Evolutionary conservation across 2,888 invertebrate species (phyloP).

Genomic region (Synergus umbraculus): DNA sequence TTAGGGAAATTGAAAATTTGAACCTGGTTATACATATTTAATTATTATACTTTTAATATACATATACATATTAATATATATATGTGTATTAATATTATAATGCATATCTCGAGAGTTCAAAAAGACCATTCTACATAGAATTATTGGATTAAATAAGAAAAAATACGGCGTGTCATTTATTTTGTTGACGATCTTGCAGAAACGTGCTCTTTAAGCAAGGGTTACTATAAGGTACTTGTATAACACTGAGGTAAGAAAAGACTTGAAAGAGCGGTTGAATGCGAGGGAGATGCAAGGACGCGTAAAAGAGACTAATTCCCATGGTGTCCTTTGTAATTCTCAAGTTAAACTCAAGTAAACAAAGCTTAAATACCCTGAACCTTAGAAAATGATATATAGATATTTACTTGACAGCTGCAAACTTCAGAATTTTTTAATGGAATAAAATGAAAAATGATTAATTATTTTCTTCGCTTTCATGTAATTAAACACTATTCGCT

Average conservation of each 20-base stretch:
- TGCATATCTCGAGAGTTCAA: too few relatives aligned
- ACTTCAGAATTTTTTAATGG: background rate
- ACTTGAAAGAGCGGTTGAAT: conserved; percentile 8
- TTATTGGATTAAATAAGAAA: background rate
- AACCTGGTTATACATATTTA: too few relatives aligned
- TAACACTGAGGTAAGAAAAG: background rate
- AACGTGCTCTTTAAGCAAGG: conserved; percentile 8
- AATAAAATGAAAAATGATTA: background rate
- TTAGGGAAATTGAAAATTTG: too few relatives aligned
- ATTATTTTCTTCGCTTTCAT: background rate
- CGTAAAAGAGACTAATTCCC: background rate
- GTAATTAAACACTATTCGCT: background rate
- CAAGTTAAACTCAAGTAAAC: background rate
- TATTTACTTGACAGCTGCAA: background rate
- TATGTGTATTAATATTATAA: too few relatives aligned
- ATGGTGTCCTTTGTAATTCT: background rate
- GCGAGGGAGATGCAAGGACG: background rate
- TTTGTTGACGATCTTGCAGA: background rate
- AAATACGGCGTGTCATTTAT: background rate
- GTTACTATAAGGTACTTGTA: too few relatives aligned
- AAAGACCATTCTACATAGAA: too few relatives aligned
- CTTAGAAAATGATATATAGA: background rate
- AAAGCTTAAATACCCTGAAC: background rate
- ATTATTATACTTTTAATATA: too few relatives aligned
- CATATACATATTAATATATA: too few relatives aligned